Base-by-base conservation (phyloP, 2,797 vertebrate genomes). In the Schizopygopsis malacanthus region DNA sequence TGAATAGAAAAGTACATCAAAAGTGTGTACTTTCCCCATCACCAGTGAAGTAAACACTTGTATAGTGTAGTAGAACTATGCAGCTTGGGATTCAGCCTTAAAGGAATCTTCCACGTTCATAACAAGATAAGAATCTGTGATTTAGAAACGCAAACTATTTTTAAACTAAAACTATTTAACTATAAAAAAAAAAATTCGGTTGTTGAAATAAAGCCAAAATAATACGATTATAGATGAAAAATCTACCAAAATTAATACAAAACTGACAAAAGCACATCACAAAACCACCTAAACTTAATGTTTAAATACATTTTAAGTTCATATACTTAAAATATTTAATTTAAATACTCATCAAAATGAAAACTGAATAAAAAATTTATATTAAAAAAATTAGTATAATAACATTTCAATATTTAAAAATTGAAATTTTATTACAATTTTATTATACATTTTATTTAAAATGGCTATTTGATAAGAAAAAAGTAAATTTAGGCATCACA, bases 101-200 rank as follows among this genome's bases (percentile, higher is more conserved):
- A 54, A n/a, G 73, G 28, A 76, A 37, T 54, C 28, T 37, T 71
- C 39, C 37, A 81, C 6, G 9, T 54, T 76, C 73, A 76, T 37
- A 76, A 54, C 20, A 75, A 75, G 72, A 52, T 50, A 28, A 75
- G 47, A 33, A 33, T 52, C n/a, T 73, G 11, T 2, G 4, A 33
- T 28, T 28, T 59, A 59, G 22, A 59, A 59, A 56, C 7, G 1
- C 1, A 4, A 56, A 3, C 4, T n/a, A n/a, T 59, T 59, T 59
- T 59, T 22, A 9, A 56, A 61, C 22, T 61, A 61, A 9, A 56
- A 61, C 56, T 25, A 61, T 2, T 52, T 52, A n/a, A 10, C 6
- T 2, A 47, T 25, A 28, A 25, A 72, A 72, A 45, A 45, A 20
- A 5, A 0, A 20, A 20, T 75, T 2, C 1, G 4, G 16, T 20